Base-by-base conservation (phyloP, 2,113 vertebrate genomes). In the Chascanopsetta lugubris region DNA sequence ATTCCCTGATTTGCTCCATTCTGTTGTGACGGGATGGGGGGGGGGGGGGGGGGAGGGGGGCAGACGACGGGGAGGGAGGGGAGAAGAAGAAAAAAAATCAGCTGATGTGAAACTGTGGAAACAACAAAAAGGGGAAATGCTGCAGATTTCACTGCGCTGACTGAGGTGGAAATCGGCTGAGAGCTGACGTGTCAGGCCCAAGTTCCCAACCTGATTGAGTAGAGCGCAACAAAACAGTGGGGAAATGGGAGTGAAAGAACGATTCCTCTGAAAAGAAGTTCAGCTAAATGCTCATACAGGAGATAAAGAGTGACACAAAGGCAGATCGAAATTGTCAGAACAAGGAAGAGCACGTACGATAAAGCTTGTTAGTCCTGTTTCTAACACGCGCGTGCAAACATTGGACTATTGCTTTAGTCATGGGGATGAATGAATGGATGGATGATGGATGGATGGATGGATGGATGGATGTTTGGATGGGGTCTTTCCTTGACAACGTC, bases 1-100 rank as follows among this genome's bases (percentile, higher is more conserved):
- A 91, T 92, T 91, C 85, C 81, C 79, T 91, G 89, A 93, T 91
- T 88, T 74, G 82, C 61, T 78, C 75, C 80, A 88, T 90, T 90
- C 72, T 83, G 59, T 71, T 85, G 64, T 30, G 27, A 70, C 17
- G 22, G 69, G 48, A 80, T 51, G 57, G 36, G 68, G 49, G 38
- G 47, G 26, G 42, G 8, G 6, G 15, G 48, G 82, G 55, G 57
- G 36, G 68, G 49, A 42, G 47, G 26, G 42, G 8, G 6, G 15
- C 15, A 26, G 11, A 29, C 17, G 18, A 53, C 50, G 7, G 66
- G 54, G 69, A 32, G 56, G 42, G 36, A 66, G 54, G 69, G 27
- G 56, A 38, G 36, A 38, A 38, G 68, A 79, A 79, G 72, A 79
- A 87, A 92, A 89, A 79, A 87, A 83, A 61, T 67, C 80, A 85